A percentile compares a stretch with the other conserved stretches of the same genome.
Evolutionary conservation across 2,113 vertebrate species (phyloP).

Genomic region (Cheilinus undulatus): DNA sequence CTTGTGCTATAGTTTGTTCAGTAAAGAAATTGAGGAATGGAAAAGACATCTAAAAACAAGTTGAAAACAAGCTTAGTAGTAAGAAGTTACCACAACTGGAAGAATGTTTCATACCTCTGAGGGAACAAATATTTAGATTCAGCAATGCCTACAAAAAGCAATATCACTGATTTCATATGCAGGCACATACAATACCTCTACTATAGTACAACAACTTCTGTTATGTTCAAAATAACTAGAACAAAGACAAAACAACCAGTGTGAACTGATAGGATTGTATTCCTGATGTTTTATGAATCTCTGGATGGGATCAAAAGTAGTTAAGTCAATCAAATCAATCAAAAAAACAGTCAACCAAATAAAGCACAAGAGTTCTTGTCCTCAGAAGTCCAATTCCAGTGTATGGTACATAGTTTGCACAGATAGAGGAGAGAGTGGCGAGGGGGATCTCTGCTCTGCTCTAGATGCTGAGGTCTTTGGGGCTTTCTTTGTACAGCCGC

Average conservation of each 20-base stretch:
- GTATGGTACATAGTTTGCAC: constrained; percentile 73
- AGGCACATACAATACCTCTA: constrained; percentile 83
- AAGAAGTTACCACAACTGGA: constrained; percentile 70
- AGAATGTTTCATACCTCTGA: constrained; percentile 75
- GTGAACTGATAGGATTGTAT: constrained; percentile 79
- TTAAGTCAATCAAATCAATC: constrained; percentile 71
- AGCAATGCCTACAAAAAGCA: constrained; percentile 80
- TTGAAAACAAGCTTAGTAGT: constrained; percentile 67
- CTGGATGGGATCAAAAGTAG: constrained; percentile 75
- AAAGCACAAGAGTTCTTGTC: constrained; percentile 73
- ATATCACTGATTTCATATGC: constrained; percentile 80
- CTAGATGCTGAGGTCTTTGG: constrained; percentile 98
- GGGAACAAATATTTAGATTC: constrained; percentile 77
- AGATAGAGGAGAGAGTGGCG: constrained; percentile 64
- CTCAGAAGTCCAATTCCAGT: constrained; percentile 79
- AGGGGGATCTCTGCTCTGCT: constrained; percentile 64
- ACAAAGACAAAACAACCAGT: constrained; percentile 76
- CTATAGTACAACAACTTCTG: constrained; percentile 79
- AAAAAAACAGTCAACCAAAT: constrained; percentile 64
- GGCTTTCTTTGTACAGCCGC: constrained; percentile 93
- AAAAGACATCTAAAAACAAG: constrained; percentile 68
- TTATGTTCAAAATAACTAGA: constrained; percentile 76
- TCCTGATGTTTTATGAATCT: constrained; percentile 82
- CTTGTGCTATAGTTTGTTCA: constrained; percentile 83
- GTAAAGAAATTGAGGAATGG: constrained; percentile 67